A percentile compares a stretch with the other conserved stretches of the same genome.
Evolutionary conservation across 1,140 invertebrate genomes (phyloP).

Genomic region (Phocides pigmalion): DNA sequence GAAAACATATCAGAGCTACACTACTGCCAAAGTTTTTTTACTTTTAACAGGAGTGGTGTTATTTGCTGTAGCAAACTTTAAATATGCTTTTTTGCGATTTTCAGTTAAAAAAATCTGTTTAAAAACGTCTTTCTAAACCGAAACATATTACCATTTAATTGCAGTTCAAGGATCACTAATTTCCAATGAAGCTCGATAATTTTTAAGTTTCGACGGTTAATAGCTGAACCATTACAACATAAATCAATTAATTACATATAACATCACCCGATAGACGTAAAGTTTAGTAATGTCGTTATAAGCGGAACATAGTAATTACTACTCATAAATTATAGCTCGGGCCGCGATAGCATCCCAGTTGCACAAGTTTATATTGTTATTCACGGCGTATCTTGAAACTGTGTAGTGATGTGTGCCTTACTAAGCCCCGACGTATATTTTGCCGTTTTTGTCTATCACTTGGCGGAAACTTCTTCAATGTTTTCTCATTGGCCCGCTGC

Average conservation of each 20-base stretch:
- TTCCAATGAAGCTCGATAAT: no score
- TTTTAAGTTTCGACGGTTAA: not conserved
- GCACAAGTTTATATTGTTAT: conserved; percentile 62
- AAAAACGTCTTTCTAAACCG: no score
- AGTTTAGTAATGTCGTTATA: conserved; percentile 25
- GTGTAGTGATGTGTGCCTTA: conserved; percentile 54
- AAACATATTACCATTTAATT: no score
- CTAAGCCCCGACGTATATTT: conserved; percentile 64
- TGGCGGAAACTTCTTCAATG: conserved; percentile 66
- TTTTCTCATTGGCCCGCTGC: conserved; percentile 71
- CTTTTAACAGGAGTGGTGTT: no score
- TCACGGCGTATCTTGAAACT: conserved; percentile 58
- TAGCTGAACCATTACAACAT: not conserved
- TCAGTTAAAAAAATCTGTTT: no score
- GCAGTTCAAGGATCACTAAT: no score
- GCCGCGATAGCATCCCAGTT: conserved; percentile 42
- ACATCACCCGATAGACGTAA: conserved; percentile 22
- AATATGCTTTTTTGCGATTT: no score
- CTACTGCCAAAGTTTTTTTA: no score
- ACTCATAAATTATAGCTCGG: conserved; percentile 20
- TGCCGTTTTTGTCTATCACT: conserved; percentile 67
- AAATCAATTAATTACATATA: conserved; percentile 27
- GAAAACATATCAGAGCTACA: no score
- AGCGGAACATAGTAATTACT: conserved; percentile 25
- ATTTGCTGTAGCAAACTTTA: no score